Percentiles rank a stretch among this genome's conserved stretches.
phyloP scores from a whole-genome alignment of 2,113 vertebrate genomes.

The Gallinago undulata region DNA sequence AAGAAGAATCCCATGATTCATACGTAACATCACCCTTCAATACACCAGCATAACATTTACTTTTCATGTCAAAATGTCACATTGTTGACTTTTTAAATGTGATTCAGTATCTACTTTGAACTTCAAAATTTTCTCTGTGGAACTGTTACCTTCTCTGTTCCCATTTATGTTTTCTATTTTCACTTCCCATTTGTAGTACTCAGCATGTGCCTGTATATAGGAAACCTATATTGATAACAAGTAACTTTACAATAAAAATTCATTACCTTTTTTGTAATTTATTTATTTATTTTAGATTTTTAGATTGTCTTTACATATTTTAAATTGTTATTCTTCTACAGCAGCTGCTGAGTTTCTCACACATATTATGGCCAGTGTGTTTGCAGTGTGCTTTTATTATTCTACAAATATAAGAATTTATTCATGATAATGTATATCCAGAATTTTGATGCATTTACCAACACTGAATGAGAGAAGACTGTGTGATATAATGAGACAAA shows the following conservation, averaged over 20 bases:
- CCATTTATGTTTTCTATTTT: background rate
- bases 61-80: background rate
- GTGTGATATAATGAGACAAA: background rate
- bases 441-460: background rate
- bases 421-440: background rate
- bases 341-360: background rate
- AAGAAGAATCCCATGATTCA: background rate
- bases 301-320: background rate
- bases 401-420: background rate
- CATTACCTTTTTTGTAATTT: background rate
- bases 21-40: background rate
- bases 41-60: background rate
- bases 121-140: background rate
- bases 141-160: background rate
- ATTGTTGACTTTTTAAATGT: background rate
- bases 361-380: background rate
- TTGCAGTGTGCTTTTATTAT: background rate
- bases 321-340: background rate
- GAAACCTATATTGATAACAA: background rate
- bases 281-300: background rate
- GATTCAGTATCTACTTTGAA: background rate
- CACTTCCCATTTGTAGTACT: rapidly evolving
- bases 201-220: background rate
- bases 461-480: background rate
- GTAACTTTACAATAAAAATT: background rate